Percentiles rank a stretch among this genome's conserved stretches.
Conservation (phyloP, 2,888 invertebrate species). For the Tetranychus truncatus region DNA sequence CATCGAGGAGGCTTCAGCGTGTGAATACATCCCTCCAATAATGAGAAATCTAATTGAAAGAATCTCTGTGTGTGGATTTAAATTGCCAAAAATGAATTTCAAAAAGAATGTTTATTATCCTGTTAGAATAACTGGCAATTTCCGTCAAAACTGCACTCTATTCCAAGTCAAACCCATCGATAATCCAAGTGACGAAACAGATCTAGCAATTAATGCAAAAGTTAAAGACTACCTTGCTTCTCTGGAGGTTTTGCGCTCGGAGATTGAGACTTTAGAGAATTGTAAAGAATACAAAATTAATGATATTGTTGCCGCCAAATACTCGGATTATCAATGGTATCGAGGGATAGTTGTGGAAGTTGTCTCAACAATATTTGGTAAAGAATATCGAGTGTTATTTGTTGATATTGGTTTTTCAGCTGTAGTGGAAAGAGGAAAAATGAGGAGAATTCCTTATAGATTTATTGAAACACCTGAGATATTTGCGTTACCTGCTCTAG, state of each 20-base stretch:
- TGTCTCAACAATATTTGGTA: neutral
- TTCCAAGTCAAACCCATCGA: neutral
- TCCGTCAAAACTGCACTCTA: neutral
- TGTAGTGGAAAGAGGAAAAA: neutral
- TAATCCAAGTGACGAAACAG: neutral
- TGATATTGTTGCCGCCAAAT: neutral
- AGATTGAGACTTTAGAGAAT: neutral
- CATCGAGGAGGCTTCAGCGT: neutral
- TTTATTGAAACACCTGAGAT: neutral
- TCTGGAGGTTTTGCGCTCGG: neutral
- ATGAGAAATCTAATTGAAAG: neutral
- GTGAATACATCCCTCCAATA: neutral
- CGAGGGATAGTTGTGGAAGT: conserved; percentile 33
- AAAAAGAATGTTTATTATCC: neutral
- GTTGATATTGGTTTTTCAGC: neutral
- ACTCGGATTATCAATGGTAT: conserved; percentile 1
- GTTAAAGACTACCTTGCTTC: neutral
- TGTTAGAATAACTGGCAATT: neutral
- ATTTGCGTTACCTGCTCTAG: neutral
- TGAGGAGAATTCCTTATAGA: neutral
- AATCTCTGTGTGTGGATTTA: neutral
- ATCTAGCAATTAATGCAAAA: neutral
- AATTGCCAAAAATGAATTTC: neutral
- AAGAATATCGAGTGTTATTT: neutral
- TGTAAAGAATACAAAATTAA: neutral